phyloP scores from a whole-genome alignment of 2,797 vertebrate genomes.

The Avahi laniger region DNA sequence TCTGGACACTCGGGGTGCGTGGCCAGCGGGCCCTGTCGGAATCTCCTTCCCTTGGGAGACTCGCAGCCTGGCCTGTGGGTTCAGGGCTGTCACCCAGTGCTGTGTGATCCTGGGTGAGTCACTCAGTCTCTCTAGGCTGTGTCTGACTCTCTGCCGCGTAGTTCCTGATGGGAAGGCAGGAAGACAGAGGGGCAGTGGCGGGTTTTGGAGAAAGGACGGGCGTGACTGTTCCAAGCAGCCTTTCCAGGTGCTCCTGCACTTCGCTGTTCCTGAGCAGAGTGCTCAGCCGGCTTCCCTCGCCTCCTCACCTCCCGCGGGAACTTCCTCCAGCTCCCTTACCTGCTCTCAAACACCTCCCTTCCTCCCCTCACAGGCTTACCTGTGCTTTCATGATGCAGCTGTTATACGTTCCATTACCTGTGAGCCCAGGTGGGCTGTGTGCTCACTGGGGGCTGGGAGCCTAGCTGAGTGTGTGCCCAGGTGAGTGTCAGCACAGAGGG shows the following conservation, averaged over 20 bases:
- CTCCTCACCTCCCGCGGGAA: background rate
- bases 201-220: rapidly evolving
- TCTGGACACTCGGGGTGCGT: background rate
- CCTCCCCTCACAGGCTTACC: background rate
- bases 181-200: rapidly evolving
- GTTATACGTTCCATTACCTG: rapidly evolving
- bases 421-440: background rate
- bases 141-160: rapidly evolving
- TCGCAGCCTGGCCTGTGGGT: rapidly evolving
- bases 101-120: background rate
- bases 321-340: rapidly evolving
- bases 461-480: background rate
- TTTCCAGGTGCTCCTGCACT: rapidly evolving
- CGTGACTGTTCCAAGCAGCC: too few species aligned
- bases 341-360: background rate
- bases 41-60: too few species aligned
- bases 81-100: too few species aligned
- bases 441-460: too few species aligned
- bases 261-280: background rate
- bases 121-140: rapidly evolving
- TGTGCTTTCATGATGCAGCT: rapidly evolving
- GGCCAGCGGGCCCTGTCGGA: background rate
- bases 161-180: background rate
- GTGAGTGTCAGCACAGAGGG: background rate
- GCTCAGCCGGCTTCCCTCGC: too few species aligned